Conservation (phyloP, 2,888 invertebrate species). For the Chymomyza caudatula region DNA sequence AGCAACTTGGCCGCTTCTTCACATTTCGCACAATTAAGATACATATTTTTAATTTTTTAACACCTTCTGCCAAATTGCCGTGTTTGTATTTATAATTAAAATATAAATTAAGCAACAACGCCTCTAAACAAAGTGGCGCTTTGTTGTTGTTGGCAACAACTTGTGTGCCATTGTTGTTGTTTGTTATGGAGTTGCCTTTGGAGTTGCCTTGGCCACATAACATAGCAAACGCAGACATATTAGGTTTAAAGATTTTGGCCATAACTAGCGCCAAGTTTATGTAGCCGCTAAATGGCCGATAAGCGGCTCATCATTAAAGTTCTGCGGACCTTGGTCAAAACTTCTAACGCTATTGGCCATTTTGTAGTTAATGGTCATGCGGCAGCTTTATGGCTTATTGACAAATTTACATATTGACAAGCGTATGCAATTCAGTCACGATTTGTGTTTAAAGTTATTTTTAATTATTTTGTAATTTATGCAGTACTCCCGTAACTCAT, state of each 20-base stretch:
- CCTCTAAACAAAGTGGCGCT: constrained; percentile 42
- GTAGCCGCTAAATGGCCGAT: constrained; percentile 38
- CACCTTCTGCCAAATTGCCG: constrained; percentile 31
- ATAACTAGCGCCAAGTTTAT: constrained; percentile 17
- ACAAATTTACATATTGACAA: constrained; percentile 54
- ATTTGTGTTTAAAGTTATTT: constrained; percentile 42
- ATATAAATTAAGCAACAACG: constrained; percentile 45
- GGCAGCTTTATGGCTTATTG: constrained; percentile 36
- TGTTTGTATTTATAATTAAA: constrained; percentile 46
- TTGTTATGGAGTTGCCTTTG: constrained; percentile 10
- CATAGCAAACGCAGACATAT: constrained; percentile 8
- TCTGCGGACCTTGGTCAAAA: not conserved
- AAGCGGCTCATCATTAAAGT: constrained; percentile 38
- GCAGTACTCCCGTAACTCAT: not conserved
- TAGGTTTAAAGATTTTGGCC: not conserved
- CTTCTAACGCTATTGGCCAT: constrained; percentile 3
- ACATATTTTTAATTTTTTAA: constrained; percentile 36
- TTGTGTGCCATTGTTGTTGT: constrained; percentile 1
- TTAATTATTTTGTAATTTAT: constrained; percentile 21
- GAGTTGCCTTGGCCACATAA: constrained; percentile 36
- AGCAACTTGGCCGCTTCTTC: not conserved
- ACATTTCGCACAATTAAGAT: not conserved
- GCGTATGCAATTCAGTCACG: constrained; percentile 37
- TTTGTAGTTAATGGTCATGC: constrained; percentile 2
- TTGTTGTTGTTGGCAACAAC: constrained; percentile 19